These are phyloP conservation scores for Genyomyrus donnyi DNA, from an alignment of 2,113 vertebrate species.

Conservation along the genomic window DNA sequence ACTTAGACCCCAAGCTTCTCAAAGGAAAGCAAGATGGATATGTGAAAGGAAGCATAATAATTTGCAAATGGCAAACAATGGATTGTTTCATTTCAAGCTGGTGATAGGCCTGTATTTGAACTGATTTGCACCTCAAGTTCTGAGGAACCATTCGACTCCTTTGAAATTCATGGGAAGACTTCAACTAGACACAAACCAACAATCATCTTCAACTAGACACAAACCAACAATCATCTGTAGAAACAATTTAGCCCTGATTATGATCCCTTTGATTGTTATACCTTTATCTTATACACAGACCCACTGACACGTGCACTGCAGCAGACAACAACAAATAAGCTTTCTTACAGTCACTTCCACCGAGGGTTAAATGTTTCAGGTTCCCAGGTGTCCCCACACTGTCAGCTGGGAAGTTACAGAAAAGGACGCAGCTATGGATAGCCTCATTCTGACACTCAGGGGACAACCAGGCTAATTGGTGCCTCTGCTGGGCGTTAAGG, in stretches of 20 bases:
- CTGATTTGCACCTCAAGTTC: background rate
- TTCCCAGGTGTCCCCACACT: background rate
- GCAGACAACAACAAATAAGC: conserved; percentile 12
- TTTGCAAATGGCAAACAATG: background rate
- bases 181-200: background rate
- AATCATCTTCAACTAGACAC: background rate
- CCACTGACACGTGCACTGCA: background rate
- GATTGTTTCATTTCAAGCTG: background rate
- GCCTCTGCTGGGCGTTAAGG: conserved; percentile 18
- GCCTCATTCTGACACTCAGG: background rate
- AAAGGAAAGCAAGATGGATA: background rate
- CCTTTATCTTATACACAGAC: background rate
- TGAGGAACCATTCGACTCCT: background rate
- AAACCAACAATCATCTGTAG: background rate
- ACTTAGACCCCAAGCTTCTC: background rate
- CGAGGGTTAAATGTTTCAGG: background rate
- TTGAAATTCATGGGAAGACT: background rate
- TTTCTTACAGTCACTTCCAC: background rate
- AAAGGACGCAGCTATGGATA: conserved; percentile 23
- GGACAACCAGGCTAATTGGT: conserved; percentile 19
- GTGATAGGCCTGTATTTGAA: background rate
- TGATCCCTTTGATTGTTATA: background rate
- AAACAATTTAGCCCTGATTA: background rate
- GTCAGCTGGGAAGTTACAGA: conserved; percentile 5
- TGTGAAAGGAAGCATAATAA: background rate